Conservation (phyloP, 2,797 vertebrate genomes). For the Smutsia gigantea region DNA sequence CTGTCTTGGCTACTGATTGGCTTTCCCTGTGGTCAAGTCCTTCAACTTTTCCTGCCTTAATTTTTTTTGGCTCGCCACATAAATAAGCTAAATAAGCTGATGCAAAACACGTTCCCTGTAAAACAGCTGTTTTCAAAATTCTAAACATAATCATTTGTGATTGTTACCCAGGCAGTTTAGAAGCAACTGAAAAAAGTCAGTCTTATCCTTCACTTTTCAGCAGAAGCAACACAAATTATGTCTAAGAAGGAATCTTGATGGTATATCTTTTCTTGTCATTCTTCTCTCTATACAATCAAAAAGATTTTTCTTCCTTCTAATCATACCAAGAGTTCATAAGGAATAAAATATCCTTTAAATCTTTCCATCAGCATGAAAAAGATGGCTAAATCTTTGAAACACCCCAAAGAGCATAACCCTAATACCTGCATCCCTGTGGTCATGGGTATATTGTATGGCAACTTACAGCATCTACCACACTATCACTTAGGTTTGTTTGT, state of each 20-base stretch:
- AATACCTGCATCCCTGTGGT: neutral
- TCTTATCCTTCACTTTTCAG: conserved; percentile 62
- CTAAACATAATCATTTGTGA: conserved; percentile 69
- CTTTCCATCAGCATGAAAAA: conserved; percentile 6
- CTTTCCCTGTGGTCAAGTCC: conserved; percentile 32
- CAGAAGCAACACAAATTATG: conserved; percentile 51
- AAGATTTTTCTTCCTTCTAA: neutral
- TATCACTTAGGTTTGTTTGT: neutral
- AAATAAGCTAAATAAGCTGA: conserved; percentile 68
- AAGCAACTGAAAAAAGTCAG: conserved; percentile 42
- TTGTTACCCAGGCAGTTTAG: conserved; percentile 54
- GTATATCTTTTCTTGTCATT: neutral
- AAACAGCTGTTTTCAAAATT: conserved; percentile 68
- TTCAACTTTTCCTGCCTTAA: conserved; percentile 19
- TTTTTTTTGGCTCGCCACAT: conserved; percentile 47
- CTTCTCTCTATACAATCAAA: neutral
- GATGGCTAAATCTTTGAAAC: neutral
- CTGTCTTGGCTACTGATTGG: neutral
- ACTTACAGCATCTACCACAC: neutral
- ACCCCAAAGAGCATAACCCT: neutral
- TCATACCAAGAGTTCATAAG: neutral
- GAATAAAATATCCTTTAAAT: neutral
- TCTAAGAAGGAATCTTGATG: conserved; percentile 39
- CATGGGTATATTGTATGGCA: neutral
- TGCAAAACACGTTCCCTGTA: conserved; percentile 52